Base-by-base conservation (phyloP, 1,140 invertebrate genomes). In the Drosophila kikkawai region DNA sequence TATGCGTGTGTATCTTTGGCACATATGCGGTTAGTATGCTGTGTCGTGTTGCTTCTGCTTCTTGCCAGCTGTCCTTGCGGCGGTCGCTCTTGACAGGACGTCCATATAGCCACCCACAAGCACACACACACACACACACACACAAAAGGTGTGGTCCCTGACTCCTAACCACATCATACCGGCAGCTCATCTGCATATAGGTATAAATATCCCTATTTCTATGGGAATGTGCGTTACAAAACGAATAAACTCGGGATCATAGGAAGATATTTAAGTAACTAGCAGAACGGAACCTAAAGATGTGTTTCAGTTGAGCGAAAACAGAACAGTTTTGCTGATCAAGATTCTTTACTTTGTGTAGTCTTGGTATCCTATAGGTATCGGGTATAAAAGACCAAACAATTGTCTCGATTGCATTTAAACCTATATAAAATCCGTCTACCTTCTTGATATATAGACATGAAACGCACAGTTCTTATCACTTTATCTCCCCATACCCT, bases 131-230 rank as follows among this genome's bases (percentile, higher is more conserved):
- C 32, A 13, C 39, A 36, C n/a, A 41, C 7, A 39, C 26, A 22
- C 32, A 59, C n/a, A 60, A n/a, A 56, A 68, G 58, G 66, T 68
- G 66, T 42, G 66, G 58, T 64, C 17, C 39, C 34, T 45, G 37
- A 29, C 68, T 61, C 37, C 68, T 73, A 41, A 74, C 68, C 70
- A 53, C 68, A 70, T 59, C 66, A 50, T 45, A 22, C 37, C 37
- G 51, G 34, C 11, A 26, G 12, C 41, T 36, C 47, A 51, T 67
- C 39, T 17, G 19, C 32, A 29, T 53, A 26, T 26, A 7, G 13
- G 15, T 19, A 66, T n/a, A 17, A 26, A 63, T 48, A 64, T 39
- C 9, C 8, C 15, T 4, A 29, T 36, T 17, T 36, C 29, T 13
- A 34, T 34, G 15, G 29, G 34, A n/a, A 37, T 12, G 13, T 55